Conservation (phyloP, 2,888 invertebrate species). For the Drosophila kokeensis region DNA sequence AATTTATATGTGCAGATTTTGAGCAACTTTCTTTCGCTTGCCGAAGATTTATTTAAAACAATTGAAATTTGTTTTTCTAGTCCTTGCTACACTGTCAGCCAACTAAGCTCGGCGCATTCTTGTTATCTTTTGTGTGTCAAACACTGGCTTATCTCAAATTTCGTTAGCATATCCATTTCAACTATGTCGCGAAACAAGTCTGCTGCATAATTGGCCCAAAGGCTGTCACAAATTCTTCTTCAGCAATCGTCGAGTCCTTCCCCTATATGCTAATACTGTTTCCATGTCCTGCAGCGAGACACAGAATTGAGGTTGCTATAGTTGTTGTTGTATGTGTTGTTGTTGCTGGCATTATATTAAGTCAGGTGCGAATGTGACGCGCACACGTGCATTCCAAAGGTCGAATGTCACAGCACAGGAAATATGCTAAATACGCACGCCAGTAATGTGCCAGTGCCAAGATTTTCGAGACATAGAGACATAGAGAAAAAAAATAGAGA, state of each 20-base stretch:
- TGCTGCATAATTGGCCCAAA: conserved; percentile 54
- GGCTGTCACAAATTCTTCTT: conserved; percentile 42
- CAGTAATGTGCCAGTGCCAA: conserved; percentile 19
- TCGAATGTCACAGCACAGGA: conserved; percentile 54
- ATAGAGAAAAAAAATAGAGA: not conserved
- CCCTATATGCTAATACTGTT: conserved; percentile 62
- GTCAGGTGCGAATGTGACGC: conserved; percentile 47
- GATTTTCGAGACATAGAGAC: conserved; percentile 6
- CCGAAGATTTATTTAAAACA: not conserved
- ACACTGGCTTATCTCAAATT: conserved; percentile 10
- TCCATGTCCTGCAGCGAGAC: conserved; percentile 39
- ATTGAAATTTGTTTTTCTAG: not conserved
- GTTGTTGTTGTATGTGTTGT: conserved; percentile 1
- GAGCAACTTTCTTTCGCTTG: not conserved
- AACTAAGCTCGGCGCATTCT: not conserved
- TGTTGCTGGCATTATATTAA: conserved; percentile 28
- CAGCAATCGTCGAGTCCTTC: conserved; percentile 44
- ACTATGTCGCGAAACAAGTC: conserved; percentile 19
- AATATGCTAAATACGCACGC: conserved; percentile 67
- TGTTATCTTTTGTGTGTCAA: not conserved
- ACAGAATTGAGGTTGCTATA: conserved; percentile 12
- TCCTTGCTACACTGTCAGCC: not conserved
- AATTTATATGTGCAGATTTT: not conserved
- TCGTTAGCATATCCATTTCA: conserved; percentile 29
- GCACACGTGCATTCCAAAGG: conserved; percentile 50